phyloP scores from a whole-genome alignment of 2,797 vertebrate species.

The Spea hammondii region DNA sequence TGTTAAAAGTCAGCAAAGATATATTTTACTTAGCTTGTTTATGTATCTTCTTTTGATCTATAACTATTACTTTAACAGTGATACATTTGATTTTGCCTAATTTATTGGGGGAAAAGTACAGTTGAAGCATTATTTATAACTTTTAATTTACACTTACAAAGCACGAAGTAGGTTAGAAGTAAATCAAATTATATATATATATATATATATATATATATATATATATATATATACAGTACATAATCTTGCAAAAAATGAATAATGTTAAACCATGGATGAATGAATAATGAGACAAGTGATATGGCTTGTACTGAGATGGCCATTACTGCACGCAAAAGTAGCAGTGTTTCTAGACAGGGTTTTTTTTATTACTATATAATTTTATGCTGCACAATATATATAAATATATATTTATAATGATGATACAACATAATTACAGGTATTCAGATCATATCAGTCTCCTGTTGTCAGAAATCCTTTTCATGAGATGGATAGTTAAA shows the following conservation, averaged over 20 bases:
- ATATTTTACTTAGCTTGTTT: too few relatives aligned
- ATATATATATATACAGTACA: background rate
- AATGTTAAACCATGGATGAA: slow-evolving; percentile 27
- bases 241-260: slow-evolving; percentile 11
- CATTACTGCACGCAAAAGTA: slow-evolving; percentile 14
- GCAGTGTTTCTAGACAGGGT: slow-evolving; percentile 19
- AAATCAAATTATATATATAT: background rate
- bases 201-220: background rate
- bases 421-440: slow-evolving; percentile 25
- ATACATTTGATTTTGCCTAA: background rate
- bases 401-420: slow-evolving; percentile 13
- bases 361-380: slow-evolving; percentile 9
- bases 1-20: too few relatives aligned
- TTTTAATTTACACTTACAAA: too few relatives aligned
- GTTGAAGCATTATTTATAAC: too few relatives aligned
- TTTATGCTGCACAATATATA: slow-evolving; percentile 10
- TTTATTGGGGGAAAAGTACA: too few relatives aligned
- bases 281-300: slow-evolving; percentile 30
- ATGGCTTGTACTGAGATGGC: slow-evolving; percentile 16
- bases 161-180: too few relatives aligned
- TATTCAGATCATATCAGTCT: slow-evolving; percentile 16
- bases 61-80: background rate
- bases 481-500: slow-evolving; percentile 1
- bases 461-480: background rate
- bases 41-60: too few relatives aligned